Evolutionary conservation across 2,797 vertebrate species (phyloP).

Genomic region (Alectoris magna): DNA sequence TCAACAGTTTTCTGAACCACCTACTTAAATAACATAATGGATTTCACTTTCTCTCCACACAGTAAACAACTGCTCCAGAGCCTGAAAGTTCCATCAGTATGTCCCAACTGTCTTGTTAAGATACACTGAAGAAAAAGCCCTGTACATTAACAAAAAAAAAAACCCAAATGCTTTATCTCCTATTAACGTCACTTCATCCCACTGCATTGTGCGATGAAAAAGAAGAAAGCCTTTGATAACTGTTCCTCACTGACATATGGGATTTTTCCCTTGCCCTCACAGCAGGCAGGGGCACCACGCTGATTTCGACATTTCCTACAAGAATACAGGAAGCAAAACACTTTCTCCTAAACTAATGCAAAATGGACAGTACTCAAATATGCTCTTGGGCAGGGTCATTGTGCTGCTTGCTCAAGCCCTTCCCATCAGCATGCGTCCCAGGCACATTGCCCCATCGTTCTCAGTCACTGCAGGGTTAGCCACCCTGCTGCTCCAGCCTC

Average conservation of each 20-base stretch:
- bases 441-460: background rate
- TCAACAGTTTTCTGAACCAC: background rate
- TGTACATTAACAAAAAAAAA: background rate
- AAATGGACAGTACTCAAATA: background rate
- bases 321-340: background rate
- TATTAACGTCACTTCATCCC: constrained; percentile 18
- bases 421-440: background rate
- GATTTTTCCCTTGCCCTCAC: constrained; percentile 29
- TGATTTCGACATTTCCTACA: background rate
- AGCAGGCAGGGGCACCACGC: constrained; percentile 27
- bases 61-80: background rate
- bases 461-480: background rate
- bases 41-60: background rate
- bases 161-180: background rate
- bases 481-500: background rate
- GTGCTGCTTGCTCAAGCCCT: background rate
- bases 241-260: background rate
- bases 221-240: constrained; percentile 54
- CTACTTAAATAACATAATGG: background rate
- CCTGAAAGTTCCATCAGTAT: background rate
- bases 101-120: background rate
- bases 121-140: constrained; percentile 5
- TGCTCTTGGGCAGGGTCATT: fast-evolving
- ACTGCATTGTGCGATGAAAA: background rate
- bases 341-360: background rate